Conservation (phyloP, 2,113 vertebrate genomes). For the Cyanoliseus patagonus region DNA sequence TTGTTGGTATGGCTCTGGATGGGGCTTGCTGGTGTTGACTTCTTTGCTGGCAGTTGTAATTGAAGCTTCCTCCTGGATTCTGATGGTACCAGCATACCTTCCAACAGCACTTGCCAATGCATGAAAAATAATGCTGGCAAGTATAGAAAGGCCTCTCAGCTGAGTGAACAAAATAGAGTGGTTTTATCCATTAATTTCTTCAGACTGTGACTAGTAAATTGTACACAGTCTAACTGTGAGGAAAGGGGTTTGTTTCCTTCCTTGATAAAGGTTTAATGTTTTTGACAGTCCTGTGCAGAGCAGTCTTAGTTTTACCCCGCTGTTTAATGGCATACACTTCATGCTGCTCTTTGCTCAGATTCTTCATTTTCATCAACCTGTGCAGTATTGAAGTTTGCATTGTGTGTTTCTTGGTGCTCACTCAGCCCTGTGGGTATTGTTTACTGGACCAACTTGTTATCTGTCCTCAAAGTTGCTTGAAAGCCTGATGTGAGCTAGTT, state of each 20-base stretch:
- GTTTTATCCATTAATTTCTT: not conserved
- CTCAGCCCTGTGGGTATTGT: not conserved
- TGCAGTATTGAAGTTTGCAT: not conserved
- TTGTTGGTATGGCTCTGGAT: not conserved
- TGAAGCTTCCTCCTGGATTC: not conserved
- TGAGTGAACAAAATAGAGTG: not conserved
- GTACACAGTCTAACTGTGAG: not conserved
- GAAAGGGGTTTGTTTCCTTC: not conserved
- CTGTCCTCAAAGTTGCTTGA: not conserved
- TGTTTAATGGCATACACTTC: not conserved
- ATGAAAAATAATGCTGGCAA: not conserved
- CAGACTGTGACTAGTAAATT: not conserved
- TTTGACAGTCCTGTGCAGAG: not conserved
- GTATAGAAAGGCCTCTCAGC: not conserved
- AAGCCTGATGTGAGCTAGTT: not conserved
- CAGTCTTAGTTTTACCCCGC: not conserved
- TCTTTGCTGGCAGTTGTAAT: not conserved
- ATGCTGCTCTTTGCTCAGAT: not conserved
- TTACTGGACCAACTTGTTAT: not conserved
- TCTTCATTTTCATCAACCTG: not conserved
- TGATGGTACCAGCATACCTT: not conserved
- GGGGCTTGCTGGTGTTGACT: not conserved
- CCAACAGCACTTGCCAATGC: not conserved
- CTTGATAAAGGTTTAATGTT: not conserved
- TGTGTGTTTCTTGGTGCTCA: not conserved